A percentile compares a stretch with the other conserved stretches of the same genome.
Conservation (phyloP, 2,888 invertebrate species). For the Lissonota sp. region DNA sequence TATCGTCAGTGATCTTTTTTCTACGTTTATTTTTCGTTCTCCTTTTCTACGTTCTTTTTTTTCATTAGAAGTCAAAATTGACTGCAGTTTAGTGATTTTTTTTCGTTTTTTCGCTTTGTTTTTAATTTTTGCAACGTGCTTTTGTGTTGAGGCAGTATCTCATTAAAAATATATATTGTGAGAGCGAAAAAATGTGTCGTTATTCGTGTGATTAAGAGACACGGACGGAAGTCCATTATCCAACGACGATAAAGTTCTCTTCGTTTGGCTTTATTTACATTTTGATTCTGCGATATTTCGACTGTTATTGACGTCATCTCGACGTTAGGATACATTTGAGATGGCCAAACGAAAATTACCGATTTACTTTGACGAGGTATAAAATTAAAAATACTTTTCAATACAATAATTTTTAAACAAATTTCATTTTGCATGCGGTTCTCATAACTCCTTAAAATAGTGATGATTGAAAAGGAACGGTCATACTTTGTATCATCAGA, state of each 20-base stretch:
- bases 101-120: too few relatives aligned
- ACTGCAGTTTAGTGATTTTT: too few relatives aligned
- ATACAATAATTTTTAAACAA: not conserved
- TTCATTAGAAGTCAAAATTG: too few relatives aligned
- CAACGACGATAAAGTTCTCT: not conserved
- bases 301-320: not conserved
- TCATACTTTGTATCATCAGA: not conserved
- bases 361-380: constrained; percentile 45
- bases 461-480: not conserved
- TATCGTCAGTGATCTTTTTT: not conserved
- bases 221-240: not conserved
- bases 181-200: not conserved
- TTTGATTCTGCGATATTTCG: not conserved
- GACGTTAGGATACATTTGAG: not conserved
- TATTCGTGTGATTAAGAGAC: not conserved
- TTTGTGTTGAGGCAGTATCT: too few relatives aligned
- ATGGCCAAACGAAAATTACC: constrained; percentile 52
- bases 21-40: too few relatives aligned
- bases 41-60: too few relatives aligned
- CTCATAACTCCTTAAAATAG: not conserved
- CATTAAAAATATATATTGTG: not conserved
- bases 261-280: not conserved
- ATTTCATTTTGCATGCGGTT: not conserved
- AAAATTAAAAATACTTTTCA: not conserved
- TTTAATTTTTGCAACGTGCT: too few relatives aligned